These are phyloP conservation scores for Mastomys natalensis DNA, from an alignment of 2,113 vertebrate species.

Conservation along the genomic window DNA sequence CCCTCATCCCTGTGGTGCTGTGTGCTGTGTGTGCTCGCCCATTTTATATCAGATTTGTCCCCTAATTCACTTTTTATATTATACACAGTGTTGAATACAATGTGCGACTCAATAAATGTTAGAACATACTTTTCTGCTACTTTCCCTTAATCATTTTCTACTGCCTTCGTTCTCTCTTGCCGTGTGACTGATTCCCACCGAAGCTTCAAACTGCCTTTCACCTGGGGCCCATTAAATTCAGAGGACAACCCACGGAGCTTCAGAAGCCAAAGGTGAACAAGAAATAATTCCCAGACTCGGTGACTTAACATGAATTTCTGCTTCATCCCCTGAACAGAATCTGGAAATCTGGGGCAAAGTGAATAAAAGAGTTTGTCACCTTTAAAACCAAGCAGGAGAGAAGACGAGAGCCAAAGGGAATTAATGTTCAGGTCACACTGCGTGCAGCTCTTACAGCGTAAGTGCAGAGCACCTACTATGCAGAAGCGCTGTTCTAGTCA, in stretches of 20 bases:
- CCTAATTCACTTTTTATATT: constrained; percentile 71
- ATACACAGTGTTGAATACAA: constrained; percentile 56
- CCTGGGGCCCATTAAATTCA: constrained; percentile 71
- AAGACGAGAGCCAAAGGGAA: not conserved
- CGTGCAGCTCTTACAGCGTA: not conserved
- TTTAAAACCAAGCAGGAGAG: constrained; percentile 18
- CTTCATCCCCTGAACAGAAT: constrained; percentile 61
- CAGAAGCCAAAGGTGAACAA: constrained; percentile 69
- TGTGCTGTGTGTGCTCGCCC: constrained; percentile 25
- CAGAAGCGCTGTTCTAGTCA: not conserved
- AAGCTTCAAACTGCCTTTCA: constrained; percentile 25
- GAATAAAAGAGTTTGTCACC: constrained; percentile 18
- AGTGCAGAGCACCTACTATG: not conserved
- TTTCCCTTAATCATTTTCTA: constrained; percentile 66
- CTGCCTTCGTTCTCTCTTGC: constrained; percentile 12
- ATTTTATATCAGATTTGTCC: constrained; percentile 61
- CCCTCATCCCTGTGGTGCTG: not conserved
- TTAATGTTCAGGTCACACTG: not conserved
- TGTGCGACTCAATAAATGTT: constrained; percentile 59
- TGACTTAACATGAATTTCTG: constrained; percentile 62
- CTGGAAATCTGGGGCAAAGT: not conserved
- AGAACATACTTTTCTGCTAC: constrained; percentile 51
- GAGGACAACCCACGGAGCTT: constrained; percentile 46
- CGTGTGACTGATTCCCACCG: constrained; percentile 39
- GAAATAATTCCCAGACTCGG: constrained; percentile 64